Conservation (phyloP, 1,140 invertebrate species). For the Whitmania pigra region DNA sequence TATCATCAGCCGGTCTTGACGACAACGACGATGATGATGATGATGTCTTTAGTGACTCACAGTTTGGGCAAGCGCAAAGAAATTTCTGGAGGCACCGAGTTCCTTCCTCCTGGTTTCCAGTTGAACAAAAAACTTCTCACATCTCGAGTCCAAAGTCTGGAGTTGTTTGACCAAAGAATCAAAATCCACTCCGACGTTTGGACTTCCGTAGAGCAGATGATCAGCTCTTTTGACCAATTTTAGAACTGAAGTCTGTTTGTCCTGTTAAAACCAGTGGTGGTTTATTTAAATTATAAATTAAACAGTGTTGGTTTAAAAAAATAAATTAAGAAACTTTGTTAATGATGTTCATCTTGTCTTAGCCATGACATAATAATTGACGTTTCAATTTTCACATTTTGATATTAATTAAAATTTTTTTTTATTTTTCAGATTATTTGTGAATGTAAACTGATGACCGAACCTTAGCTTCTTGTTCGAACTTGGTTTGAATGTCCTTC, state of each 20-base stretch:
- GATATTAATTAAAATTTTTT: no score
- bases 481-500: slow-evolving; percentile 55
- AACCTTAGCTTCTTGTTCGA: slow-evolving; percentile 59
- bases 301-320: no score
- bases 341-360: no score
- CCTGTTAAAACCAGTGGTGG: slow-evolving; percentile 35
- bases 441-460: slow-evolving; percentile 16
- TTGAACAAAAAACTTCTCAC: slow-evolving; percentile 59
- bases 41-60: slow-evolving; percentile 39
- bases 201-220: slow-evolving; percentile 56
- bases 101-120: slow-evolving; percentile 58
- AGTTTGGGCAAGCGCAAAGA: slow-evolving; percentile 59
- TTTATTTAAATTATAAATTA: no score
- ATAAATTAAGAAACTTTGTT: no score
- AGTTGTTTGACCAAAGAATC: slow-evolving; percentile 50
- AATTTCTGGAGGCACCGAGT: slow-evolving; percentile 55
- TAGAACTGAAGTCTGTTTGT: slow-evolving; percentile 60
- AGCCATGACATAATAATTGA: slow-evolving; percentile 18
- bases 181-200: slow-evolving; percentile 49
- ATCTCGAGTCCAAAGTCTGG: slow-evolving; percentile 57
- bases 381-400: no score
- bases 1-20: not conserved
- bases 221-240: slow-evolving; percentile 66
- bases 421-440: not conserved
- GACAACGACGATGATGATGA: not conserved